Evolutionary conservation across 1,140 invertebrate genomes (phyloP).

Genomic region (Whitmania pigra): DNA sequence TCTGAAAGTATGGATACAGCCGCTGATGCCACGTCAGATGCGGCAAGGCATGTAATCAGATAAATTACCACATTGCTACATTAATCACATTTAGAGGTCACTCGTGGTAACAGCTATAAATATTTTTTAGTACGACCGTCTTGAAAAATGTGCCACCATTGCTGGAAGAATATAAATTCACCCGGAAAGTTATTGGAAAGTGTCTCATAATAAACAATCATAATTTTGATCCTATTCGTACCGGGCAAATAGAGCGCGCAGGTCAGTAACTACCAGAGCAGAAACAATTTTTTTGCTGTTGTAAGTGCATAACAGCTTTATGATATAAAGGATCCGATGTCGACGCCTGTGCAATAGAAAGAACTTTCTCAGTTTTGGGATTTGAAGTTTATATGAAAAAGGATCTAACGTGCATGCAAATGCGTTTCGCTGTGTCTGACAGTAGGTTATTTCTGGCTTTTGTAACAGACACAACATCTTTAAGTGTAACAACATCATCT

Average conservation of each 20-base stretch:
- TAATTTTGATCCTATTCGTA: conserved; percentile 36
- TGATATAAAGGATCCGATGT: conserved; percentile 52
- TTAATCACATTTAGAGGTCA: no score
- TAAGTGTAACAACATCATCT: no score
- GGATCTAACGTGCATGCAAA: conserved; percentile 51
- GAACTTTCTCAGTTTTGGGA: conserved; percentile 53
- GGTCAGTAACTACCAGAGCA: no score
- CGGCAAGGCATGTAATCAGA: no score
- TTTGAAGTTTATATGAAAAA: conserved; percentile 56
- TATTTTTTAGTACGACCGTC: not conserved
- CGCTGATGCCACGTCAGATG: no score
- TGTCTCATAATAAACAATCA: conserved; percentile 79
- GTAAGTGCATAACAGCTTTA: no score
- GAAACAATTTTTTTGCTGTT: no score
- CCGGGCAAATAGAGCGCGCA: conserved; percentile 47
- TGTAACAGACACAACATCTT: no score
- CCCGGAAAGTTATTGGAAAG: conserved; percentile 57
- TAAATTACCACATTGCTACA: no score
- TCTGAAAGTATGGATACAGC: no score
- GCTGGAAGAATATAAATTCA: conserved; percentile 21
- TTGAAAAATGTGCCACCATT: not conserved
- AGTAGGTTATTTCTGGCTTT: no score
- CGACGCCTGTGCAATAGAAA: conserved; percentile 39
- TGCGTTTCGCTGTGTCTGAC: conserved; percentile 33
- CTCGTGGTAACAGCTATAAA: no score